Base-by-base conservation (phyloP, 2,888 invertebrate genomes). In the Drosophila acutilabella region DNA sequence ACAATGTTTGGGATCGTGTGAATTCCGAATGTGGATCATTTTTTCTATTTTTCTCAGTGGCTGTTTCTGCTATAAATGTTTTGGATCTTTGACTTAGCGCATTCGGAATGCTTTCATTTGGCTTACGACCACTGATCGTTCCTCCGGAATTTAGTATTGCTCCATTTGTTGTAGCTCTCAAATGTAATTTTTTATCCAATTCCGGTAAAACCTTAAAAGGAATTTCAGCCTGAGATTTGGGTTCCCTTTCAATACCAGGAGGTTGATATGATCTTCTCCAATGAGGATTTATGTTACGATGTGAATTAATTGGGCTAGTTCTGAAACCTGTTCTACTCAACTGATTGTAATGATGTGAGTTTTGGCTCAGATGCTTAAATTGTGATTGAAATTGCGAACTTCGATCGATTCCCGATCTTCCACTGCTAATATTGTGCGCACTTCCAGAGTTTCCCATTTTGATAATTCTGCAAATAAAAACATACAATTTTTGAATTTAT, bases 161-260 rank as follows among this genome's bases (percentile, higher is more conserved):
- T 54, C 97, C 97, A 92, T 97, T 97, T 92, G 96, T 95, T 3
- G 97, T 97, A 64, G 95, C 94, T 71, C 96, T 94, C 59, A 97
- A 93, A 74, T 94, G 94, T 0, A 84, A 53, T 6, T 80, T 78
- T 75, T 95, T 95, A 10, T 95, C 94, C 64, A 95, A 92, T 68
- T 95, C 94, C 8, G 96, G 96, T 33, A 96, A 93, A 62, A 96
- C 96, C 93, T 95, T 94, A 33, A 92, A 73, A 8, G 89, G 87
- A 1, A 71, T 53, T 41, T 78, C 79, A 0, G 47, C 42, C 38
- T 69, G 67, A 16, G 16, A 23, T n/a, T 50, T 69, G 8, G 52
- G n/a, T 7, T 71, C 64, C 40, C 42, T 76, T 10, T 64, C 57
- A n/a, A 51, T 54, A 38, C 64, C 53, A 2, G 65, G 33, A 14